Percentiles rank a stretch among this genome's conserved stretches.
Conservation (phyloP, 2,113 vertebrate species). For the Hemiscyllium ocellatum region DNA sequence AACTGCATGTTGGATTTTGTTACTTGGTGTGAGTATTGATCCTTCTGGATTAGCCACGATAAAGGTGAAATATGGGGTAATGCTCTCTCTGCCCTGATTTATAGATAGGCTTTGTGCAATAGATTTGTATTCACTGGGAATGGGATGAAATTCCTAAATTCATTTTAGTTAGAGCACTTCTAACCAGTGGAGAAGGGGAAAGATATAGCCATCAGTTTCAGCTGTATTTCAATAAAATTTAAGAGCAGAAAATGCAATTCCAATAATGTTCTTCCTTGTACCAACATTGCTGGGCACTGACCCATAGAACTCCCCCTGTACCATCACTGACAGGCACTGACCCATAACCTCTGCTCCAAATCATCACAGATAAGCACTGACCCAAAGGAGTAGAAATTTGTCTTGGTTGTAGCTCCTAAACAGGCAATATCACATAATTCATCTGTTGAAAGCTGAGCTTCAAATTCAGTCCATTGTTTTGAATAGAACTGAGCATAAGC, state of each 20-base stretch:
- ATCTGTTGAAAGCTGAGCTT: neutral
- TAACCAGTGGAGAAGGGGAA: conserved; percentile 49
- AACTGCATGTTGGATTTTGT: neutral
- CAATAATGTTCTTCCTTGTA: neutral
- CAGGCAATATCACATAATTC: neutral
- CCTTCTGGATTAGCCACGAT: neutral
- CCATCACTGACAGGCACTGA: neutral
- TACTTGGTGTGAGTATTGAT: neutral
- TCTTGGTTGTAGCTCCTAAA: neutral
- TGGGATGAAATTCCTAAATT: neutral
- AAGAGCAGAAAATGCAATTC: neutral
- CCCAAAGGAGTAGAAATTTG: neutral
- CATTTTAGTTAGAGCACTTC: conserved; percentile 43
- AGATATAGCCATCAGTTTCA: neutral
- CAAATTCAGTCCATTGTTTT: neutral
- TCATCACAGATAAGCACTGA: neutral
- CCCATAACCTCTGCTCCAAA: neutral
- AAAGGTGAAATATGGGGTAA: neutral
- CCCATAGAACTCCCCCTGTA: neutral
- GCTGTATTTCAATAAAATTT: neutral
- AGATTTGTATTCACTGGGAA: neutral
- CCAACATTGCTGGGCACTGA: neutral
- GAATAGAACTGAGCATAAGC: neutral
- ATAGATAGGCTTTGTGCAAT: neutral
- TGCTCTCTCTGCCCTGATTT: neutral